Evolutionary conservation across 2,888 invertebrate genomes (phyloP).

Genomic region (Aspidapion aeneum): DNA sequence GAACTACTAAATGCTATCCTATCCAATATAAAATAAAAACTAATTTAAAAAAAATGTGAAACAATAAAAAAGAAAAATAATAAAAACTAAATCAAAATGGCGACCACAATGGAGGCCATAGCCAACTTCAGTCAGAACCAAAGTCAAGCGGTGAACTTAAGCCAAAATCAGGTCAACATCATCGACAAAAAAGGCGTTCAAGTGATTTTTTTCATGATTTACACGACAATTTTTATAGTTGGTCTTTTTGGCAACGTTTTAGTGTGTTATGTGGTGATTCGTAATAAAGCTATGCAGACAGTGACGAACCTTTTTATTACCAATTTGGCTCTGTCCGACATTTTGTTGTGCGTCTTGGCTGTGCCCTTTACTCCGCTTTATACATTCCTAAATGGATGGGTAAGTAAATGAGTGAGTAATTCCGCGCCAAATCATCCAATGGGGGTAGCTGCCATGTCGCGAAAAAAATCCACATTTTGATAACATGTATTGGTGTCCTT

Average conservation of each 20-base stretch:
- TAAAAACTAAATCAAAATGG: too few relatives aligned
- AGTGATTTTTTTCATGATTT: slow-evolving; percentile 71
- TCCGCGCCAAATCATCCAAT: too few relatives aligned
- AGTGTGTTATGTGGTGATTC: slow-evolving; percentile 90
- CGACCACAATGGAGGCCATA: not conserved
- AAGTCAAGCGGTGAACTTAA: slow-evolving; percentile 20
- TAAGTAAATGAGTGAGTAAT: too few relatives aligned
- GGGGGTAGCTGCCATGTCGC: too few relatives aligned
- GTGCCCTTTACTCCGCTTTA: slow-evolving; percentile 97
- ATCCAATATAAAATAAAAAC: too few relatives aligned
- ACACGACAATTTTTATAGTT: slow-evolving; percentile 80
- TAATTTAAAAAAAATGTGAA: too few relatives aligned
- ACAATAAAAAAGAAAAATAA: too few relatives aligned
- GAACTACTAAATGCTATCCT: too few relatives aligned
- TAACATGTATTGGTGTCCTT: too few relatives aligned
- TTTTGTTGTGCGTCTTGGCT: slow-evolving; percentile 87
- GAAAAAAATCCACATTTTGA: too few relatives aligned
- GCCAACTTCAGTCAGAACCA: not conserved
- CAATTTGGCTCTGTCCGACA: slow-evolving; percentile 93
- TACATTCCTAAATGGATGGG: slow-evolving; percentile 88
- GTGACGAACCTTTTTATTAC: slow-evolving; percentile 98
- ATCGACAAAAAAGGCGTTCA: slow-evolving; percentile 66
- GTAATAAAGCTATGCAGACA: slow-evolving; percentile 94
- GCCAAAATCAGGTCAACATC: too few relatives aligned
- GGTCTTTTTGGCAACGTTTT: slow-evolving; percentile 88